phyloP scores from a whole-genome alignment of 2,888 invertebrate genomes.

The Dasysyrphus tricinctus region DNA sequence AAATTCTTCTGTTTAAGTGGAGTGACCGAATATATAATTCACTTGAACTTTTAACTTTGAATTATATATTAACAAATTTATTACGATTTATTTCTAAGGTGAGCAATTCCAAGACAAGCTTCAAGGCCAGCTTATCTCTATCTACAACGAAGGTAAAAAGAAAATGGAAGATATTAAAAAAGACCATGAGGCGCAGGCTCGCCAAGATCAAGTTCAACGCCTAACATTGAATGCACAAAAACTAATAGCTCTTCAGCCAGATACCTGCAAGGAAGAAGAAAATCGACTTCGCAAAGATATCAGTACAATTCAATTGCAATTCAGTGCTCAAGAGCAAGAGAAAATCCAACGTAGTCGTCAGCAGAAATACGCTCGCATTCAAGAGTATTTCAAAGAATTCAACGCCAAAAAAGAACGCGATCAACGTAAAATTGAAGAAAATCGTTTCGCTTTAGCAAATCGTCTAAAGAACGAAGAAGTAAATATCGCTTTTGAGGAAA shows the following conservation, averaged over 20 bases:
- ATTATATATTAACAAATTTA: too few relatives aligned
- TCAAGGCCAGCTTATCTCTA: conserved; percentile 83
- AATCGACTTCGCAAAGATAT: conserved; percentile 84
- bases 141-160: conserved; percentile 83
- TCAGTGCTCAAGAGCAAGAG: conserved; percentile 80
- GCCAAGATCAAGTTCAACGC: conserved; percentile 82
- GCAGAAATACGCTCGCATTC: conserved; percentile 79
- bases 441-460: conserved; percentile 78
- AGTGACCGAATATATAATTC: too few relatives aligned
- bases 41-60: too few relatives aligned
- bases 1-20: too few relatives aligned
- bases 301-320: conserved; percentile 83
- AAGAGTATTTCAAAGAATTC: conserved; percentile 79
- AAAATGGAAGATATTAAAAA: conserved; percentile 83
- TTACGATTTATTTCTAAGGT: conserved; percentile 65
- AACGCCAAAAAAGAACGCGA: conserved; percentile 77
- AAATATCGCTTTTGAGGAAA: conserved; percentile 76
- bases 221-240: conserved; percentile 84
- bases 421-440: conserved; percentile 76
- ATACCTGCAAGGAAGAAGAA: conserved; percentile 83
- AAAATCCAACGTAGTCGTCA: conserved; percentile 79
- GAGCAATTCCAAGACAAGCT: conserved; percentile 82
- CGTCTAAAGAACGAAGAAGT: conserved; percentile 80
- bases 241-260: conserved; percentile 83
- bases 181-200: conserved; percentile 81